Percentiles rank a stretch among this genome's conserved stretches.
Evolutionary conservation across 2,888 invertebrate genomes (phyloP).

Genomic region (Suillia variegata): DNA sequence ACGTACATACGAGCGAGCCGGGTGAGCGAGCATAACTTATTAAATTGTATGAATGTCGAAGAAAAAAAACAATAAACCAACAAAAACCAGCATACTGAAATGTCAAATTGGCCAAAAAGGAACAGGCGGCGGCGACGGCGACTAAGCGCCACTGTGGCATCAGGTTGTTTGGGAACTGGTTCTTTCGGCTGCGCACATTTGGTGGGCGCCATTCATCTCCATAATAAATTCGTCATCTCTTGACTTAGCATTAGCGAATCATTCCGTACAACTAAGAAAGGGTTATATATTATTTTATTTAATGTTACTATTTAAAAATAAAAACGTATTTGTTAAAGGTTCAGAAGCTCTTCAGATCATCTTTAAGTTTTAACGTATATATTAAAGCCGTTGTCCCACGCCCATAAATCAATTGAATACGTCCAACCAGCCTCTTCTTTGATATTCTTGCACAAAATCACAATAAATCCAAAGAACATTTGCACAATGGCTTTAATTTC

Average conservation of each 20-base stretch:
- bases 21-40: conserved; percentile 30
- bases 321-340: too few species aligned
- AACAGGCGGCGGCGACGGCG: conserved; percentile 26
- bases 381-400: too few species aligned
- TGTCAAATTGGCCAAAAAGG: conserved; percentile 34
- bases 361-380: too few species aligned
- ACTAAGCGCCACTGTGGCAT: conserved; percentile 35
- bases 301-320: too few species aligned
- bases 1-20: too few species aligned
- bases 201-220: conserved; percentile 58
- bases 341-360: too few species aligned
- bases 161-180: not conserved
- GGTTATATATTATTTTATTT: too few species aligned
- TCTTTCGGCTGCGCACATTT: conserved; percentile 31
- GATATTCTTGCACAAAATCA: too few species aligned
- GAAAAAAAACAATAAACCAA: not conserved
- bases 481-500: conserved; percentile 37
- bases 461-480: conserved; percentile 22
- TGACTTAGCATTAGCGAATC: too few species aligned
- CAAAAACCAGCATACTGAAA: conserved; percentile 23
- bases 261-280: too few species aligned
- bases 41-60: conserved; percentile 20
- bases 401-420: too few species aligned
- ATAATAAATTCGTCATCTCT: conserved; percentile 51
- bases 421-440: too few species aligned